Conservation (phyloP, 1,140 invertebrate species). For the Lineus longissimus region DNA sequence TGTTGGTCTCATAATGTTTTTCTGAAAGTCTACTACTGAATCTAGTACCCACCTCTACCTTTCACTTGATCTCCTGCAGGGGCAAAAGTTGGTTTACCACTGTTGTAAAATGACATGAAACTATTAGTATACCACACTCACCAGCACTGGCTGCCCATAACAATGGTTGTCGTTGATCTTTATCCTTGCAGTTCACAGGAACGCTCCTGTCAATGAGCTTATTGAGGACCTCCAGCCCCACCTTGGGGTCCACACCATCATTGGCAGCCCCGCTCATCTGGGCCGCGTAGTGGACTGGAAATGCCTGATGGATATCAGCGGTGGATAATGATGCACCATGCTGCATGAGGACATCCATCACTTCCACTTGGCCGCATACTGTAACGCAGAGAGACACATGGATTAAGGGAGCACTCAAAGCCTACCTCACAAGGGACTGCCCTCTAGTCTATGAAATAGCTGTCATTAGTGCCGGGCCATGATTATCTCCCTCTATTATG, state of each 20-base stretch:
- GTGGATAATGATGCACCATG: constrained; percentile 78
- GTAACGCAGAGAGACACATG: constrained; percentile 53
- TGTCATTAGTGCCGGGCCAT: too few species aligned
- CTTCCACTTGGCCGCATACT: constrained; percentile 58
- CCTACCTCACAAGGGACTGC: too few species aligned
- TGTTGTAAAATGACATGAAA: too few species aligned
- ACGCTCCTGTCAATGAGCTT: constrained; percentile 77
- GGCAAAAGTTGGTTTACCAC: too few species aligned
- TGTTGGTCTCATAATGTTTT: too few species aligned
- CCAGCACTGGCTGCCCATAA: constrained; percentile 96
- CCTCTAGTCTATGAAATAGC: too few species aligned
- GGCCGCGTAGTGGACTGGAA: constrained; percentile 93
- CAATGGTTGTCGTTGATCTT: constrained; percentile 86
- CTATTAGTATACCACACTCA: constrained; percentile 25
- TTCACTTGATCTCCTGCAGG: too few species aligned
- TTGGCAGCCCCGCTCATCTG: constrained; percentile 73
- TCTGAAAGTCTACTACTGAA: too few species aligned
- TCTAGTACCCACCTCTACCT: too few species aligned
- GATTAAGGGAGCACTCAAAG: too few species aligned
- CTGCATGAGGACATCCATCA: constrained; percentile 74
- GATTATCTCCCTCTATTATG: too few species aligned
- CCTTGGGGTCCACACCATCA: constrained; percentile 22
- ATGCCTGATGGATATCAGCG: constrained; percentile 89
- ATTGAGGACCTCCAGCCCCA: constrained; percentile 74
- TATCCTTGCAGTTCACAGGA: constrained; percentile 78